A percentile compares a stretch with the other conserved stretches of the same genome.
phyloP scores from a whole-genome alignment of 2,888 invertebrate genomes.

The Drosophila monieri region DNA sequence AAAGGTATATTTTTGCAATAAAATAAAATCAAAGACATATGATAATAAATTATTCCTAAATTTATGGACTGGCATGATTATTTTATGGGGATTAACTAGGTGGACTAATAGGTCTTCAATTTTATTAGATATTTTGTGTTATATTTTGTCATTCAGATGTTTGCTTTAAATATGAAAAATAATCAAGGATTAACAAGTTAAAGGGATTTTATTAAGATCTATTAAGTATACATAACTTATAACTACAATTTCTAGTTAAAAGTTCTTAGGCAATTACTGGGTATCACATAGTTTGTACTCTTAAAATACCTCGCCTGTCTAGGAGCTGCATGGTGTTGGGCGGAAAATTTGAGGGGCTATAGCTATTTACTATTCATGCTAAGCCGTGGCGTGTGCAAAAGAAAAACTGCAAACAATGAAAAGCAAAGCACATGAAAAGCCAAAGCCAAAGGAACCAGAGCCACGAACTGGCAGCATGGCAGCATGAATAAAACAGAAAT shows the following conservation, averaged over 20 bases:
- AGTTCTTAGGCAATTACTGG: neutral
- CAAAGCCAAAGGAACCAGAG: constrained; percentile 47
- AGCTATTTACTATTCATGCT: constrained; percentile 74
- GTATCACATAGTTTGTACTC: neutral
- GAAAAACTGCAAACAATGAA: constrained; percentile 73
- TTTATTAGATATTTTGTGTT: neutral
- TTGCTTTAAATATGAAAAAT: too few relatives aligned
- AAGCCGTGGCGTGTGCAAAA: constrained; percentile 70
- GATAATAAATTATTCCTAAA: neutral
- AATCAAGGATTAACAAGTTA: too few relatives aligned
- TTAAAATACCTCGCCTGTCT: constrained; percentile 6
- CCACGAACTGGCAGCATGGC: constrained; percentile 52
- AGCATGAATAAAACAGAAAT: constrained; percentile 71
- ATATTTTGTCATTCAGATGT: neutral
- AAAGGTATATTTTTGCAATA: neutral
- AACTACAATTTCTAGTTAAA: too few relatives aligned
- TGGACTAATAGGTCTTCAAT: neutral
- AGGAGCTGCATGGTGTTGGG: constrained; percentile 1
- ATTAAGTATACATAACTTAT: too few relatives aligned
- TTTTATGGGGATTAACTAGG: neutral
- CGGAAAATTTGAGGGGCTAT: constrained; percentile 42
- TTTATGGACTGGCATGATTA: neutral
- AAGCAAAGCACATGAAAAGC: constrained; percentile 62
- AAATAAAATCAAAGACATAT: neutral
- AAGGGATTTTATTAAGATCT: too few relatives aligned